phyloP scores from a whole-genome alignment of 2,113 vertebrate species.

The Silurus glanis region DNA sequence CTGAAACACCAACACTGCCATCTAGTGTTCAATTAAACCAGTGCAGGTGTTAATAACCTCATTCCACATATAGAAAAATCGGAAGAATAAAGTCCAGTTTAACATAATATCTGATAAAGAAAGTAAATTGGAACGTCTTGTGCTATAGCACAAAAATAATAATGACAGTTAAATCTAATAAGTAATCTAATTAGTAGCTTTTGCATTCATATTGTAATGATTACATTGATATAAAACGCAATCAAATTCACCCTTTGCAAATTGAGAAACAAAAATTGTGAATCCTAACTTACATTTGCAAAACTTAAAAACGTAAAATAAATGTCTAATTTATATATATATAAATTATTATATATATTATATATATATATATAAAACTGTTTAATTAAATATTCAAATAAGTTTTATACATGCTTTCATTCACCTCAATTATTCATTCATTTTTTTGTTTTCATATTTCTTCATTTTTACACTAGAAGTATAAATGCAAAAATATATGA shows the following conservation, averaged over 20 bases:
- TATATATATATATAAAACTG: neutral
- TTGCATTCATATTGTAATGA: neutral
- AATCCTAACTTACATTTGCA: neutral
- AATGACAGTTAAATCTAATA: too few relatives aligned
- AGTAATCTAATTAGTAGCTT: neutral
- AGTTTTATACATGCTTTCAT: neutral
- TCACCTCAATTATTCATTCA: neutral
- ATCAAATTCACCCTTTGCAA: neutral
- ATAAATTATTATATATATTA: too few relatives aligned
- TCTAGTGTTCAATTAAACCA: conserved; percentile 13
- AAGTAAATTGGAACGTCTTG: neutral
- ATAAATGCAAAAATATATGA: neutral
- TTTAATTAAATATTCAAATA: neutral
- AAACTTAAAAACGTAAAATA: neutral
- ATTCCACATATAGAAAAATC: neutral
- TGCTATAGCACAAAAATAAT: neutral
- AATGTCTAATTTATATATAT: too few relatives aligned
- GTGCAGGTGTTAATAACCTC: neutral
- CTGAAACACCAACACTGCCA: conserved; percentile 12
- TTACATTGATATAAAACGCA: neutral
- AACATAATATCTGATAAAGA: neutral
- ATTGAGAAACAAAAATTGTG: neutral
- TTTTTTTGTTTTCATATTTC: too few relatives aligned
- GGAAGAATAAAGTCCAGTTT: neutral
- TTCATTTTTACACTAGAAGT: neutral